Evolutionary conservation across 64 coral and sea anemone genomes (phyloP).

Genomic region (Stichodactyla helianthus): DNA sequence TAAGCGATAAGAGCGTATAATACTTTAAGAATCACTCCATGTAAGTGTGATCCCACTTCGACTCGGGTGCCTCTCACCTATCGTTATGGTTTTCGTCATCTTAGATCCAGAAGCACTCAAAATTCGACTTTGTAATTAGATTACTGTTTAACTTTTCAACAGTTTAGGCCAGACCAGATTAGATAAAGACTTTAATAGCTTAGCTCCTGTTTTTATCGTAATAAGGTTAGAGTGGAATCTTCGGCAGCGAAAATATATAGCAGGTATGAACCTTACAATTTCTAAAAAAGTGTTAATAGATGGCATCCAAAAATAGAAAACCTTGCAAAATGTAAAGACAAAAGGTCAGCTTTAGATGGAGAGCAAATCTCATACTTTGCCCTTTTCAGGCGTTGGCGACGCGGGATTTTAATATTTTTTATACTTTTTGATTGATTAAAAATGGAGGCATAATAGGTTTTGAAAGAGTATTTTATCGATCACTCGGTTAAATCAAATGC

Average conservation of each 20-base stretch:
- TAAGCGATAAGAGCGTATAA: slow-evolving; percentile 4
- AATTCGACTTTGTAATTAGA: background rate
- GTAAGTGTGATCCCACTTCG: background rate
- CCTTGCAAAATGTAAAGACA: too few species aligned
- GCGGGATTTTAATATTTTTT: too few species aligned
- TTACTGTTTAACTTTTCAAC: background rate
- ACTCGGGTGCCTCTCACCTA: background rate
- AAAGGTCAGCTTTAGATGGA: background rate
- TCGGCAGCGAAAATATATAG: background rate
- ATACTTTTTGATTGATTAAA: too few species aligned
- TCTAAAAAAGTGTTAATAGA: background rate
- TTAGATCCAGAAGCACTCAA: background rate
- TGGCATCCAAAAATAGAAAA: background rate
- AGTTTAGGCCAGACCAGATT: background rate
- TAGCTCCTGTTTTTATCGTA: background rate
- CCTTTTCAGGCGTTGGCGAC: too few species aligned
- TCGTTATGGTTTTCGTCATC: background rate
- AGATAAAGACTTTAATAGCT: background rate
- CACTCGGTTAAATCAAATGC: too few species aligned
- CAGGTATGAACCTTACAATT: background rate
- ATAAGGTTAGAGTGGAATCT: background rate
- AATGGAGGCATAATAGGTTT: too few species aligned
- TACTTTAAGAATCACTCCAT: background rate
- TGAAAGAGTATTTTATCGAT: too few species aligned
- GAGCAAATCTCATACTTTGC: too few species aligned